Evolutionary conservation across 2,797 vertebrate genomes (phyloP).

Genomic region (Oryzias sinensis): DNA sequence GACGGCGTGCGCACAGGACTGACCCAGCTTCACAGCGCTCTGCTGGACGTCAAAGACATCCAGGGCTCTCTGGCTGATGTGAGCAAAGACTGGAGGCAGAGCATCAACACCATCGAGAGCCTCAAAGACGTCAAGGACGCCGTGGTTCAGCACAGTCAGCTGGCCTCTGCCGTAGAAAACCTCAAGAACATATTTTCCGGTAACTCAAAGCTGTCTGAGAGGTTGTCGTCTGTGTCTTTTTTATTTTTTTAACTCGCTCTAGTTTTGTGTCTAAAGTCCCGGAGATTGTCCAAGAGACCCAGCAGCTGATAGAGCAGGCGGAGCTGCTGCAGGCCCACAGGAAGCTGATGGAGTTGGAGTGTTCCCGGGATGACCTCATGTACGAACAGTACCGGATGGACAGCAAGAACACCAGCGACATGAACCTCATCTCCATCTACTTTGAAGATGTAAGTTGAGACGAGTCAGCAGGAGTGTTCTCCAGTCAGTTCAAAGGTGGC

Average conservation of each 20-base stretch:
- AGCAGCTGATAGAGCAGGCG: constrained; percentile 88
- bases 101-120: constrained; percentile 96
- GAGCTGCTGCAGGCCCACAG: constrained; percentile 91
- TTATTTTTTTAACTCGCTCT: background rate
- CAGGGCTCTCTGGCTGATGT: constrained; percentile 90
- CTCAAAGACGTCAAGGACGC: constrained; percentile 95
- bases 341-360: constrained; percentile 95
- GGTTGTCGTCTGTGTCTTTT: too few relatives aligned
- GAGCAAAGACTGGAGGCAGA: constrained; percentile 96
- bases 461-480: background rate
- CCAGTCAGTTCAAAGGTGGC: constrained; percentile 52
- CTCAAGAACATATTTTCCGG: constrained; percentile 96
- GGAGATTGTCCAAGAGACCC: constrained; percentile 91
- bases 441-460: constrained; percentile 78
- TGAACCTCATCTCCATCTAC: constrained; percentile 91
- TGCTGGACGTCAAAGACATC: constrained; percentile 92
- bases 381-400: constrained; percentile 98
- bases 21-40: constrained; percentile 92
- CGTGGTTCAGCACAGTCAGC: constrained; percentile 94
- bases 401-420: constrained; percentile 92
- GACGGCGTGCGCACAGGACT: constrained; percentile 96
- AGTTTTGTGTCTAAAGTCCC: constrained; percentile 74
- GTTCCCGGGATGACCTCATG: constrained; percentile 94
- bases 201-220: constrained; percentile 4
- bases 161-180: constrained; percentile 96